phyloP scores from a whole-genome alignment of 1,140 invertebrate genomes.

The Listronotus bonariensis region DNA sequence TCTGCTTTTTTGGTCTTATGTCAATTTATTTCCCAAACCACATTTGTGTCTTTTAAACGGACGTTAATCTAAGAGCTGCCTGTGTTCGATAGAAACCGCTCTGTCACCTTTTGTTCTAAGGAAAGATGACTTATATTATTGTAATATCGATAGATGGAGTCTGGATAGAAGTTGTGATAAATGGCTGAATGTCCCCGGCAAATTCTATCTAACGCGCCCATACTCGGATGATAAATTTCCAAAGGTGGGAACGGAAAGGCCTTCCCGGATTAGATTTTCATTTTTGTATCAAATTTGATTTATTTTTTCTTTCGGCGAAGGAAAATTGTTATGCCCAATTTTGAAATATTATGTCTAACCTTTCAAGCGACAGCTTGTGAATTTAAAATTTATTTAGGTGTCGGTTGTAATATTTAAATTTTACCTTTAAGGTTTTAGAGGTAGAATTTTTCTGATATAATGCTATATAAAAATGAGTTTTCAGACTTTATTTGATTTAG shows the following conservation, averaged over 20 bases:
- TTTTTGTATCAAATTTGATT: slow-evolving; percentile 49
- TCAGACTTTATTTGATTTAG: no score
- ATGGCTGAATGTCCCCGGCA: slow-evolving; percentile 44
- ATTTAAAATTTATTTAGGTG: slow-evolving; percentile 18
- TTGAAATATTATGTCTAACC: slow-evolving; percentile 38
- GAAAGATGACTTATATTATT: slow-evolving; percentile 45
- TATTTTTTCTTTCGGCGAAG: slow-evolving; percentile 38
- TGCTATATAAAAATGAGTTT: no score
- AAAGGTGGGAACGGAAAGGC: slow-evolving; percentile 44
- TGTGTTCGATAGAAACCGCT: slow-evolving; percentile 37
- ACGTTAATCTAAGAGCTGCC: slow-evolving; percentile 21
- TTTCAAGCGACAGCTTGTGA: slow-evolving; percentile 27
- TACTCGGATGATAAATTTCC: slow-evolving; percentile 44
- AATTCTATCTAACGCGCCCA: slow-evolving; percentile 44
- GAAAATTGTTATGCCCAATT: slow-evolving; percentile 31
- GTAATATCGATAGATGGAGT: slow-evolving; percentile 49
- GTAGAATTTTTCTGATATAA: slow-evolving; percentile 9
- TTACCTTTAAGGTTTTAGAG: neutral
- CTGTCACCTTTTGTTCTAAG: slow-evolving; percentile 44
- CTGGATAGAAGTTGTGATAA: slow-evolving; percentile 47
- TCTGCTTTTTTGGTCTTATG: no score
- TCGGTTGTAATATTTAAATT: neutral
- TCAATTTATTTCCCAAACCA: no score
- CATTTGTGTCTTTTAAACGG: slow-evolving; percentile 5
- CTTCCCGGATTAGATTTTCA: slow-evolving; percentile 48